phyloP scores from a whole-genome alignment of 2,888 invertebrate genomes.

The Drosophila cracens region DNA sequence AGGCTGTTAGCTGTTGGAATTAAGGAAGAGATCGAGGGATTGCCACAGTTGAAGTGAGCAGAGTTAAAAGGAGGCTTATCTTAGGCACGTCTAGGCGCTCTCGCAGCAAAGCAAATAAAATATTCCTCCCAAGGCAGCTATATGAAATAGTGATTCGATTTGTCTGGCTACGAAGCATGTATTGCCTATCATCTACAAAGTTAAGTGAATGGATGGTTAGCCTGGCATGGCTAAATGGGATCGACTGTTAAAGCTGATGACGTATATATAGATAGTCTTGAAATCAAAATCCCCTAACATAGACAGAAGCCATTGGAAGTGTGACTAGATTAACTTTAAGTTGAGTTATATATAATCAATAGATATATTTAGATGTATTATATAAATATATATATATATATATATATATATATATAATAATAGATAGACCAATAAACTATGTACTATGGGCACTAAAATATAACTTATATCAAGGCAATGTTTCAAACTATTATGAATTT shows the following conservation, averaged over 20 bases:
- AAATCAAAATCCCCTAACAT: background rate
- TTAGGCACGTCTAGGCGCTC: too few species aligned
- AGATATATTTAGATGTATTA: background rate
- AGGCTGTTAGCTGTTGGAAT: background rate
- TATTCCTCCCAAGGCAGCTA: too few species aligned
- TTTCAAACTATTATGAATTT: background rate
- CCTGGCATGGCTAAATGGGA: background rate
- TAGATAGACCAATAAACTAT: too few species aligned
- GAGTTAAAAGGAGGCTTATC: too few species aligned
- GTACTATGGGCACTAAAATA: too few species aligned
- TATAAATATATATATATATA: too few species aligned
- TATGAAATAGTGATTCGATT: too few species aligned
- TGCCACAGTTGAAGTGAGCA: background rate
- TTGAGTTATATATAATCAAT: background rate
- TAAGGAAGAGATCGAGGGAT: background rate
- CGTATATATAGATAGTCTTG: background rate
- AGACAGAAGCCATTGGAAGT: background rate
- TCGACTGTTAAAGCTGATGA: background rate
- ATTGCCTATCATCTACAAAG: too few species aligned
- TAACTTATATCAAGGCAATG: background rate
- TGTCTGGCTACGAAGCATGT: too few species aligned
- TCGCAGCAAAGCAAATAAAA: background rate
- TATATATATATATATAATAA: too few species aligned
- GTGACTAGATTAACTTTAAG: background rate
- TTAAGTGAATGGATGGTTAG: too few species aligned